These are phyloP conservation scores for Athene cunicularia DNA, from an alignment of 2,113 vertebrate genomes.

Conservation along the genomic window DNA sequence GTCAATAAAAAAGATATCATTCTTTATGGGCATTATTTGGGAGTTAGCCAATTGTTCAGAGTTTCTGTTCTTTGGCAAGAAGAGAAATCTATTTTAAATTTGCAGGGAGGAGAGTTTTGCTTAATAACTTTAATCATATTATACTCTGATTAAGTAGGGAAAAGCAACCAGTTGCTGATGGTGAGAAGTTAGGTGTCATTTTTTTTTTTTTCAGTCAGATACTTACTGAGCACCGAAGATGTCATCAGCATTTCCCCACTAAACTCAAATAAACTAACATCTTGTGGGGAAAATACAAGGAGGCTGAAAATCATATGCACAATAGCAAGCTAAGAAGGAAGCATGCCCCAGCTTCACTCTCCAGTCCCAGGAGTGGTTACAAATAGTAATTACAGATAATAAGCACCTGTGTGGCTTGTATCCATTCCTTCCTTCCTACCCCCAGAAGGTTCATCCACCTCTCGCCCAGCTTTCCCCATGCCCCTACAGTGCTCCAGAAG, in stretches of 20 bases:
- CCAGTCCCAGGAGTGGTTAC: not conserved
- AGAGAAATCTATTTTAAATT: not conserved
- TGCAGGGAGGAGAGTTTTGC: not conserved
- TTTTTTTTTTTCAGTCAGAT: not conserved
- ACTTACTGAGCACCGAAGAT: not conserved
- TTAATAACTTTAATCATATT: not conserved
- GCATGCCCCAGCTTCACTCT: not conserved
- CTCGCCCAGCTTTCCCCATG: not conserved
- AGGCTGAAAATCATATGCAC: not conserved
- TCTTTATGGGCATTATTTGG: constrained; percentile 15
- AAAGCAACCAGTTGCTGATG: not conserved
- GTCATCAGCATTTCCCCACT: not conserved
- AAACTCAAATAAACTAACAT: not conserved
- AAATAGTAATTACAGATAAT: not conserved
- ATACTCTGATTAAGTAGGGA: not conserved
- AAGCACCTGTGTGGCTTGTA: not conserved
- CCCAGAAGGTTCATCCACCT: not conserved
- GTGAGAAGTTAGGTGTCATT: not conserved
- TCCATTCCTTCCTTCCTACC: not conserved
- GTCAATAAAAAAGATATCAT: not conserved
- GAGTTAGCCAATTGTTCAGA: not conserved
- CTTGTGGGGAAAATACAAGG: not conserved
- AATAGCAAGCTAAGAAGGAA: not conserved
- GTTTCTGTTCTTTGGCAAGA: not conserved
- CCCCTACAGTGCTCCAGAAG: rapidly evolving